Conservation (phyloP, 2,113 vertebrate species). For the Neogale vison region DNA sequence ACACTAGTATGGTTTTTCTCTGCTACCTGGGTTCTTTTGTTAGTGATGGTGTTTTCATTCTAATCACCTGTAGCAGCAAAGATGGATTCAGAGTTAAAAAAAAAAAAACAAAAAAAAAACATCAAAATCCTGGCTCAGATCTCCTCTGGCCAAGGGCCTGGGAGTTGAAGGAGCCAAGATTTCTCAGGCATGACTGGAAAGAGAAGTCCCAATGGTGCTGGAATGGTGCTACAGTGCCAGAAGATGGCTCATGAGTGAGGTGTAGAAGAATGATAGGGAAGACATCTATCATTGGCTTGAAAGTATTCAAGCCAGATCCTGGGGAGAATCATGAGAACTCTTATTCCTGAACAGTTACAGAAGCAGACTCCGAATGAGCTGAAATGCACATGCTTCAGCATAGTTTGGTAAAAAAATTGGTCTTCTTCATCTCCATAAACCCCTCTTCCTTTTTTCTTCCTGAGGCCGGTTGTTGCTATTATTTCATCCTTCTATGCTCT, state of each 20-base stretch:
- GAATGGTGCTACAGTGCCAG: constrained; percentile 77
- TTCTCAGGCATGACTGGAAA: constrained; percentile 76
- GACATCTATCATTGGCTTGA: constrained; percentile 74
- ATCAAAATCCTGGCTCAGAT: background rate
- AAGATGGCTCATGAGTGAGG: constrained; percentile 76
- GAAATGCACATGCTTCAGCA: constrained; percentile 88
- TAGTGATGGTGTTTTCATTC: background rate
- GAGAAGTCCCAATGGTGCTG: constrained; percentile 78
- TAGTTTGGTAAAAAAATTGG: constrained; percentile 88
- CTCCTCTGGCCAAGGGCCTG: background rate
- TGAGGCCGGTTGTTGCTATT: constrained; percentile 65
- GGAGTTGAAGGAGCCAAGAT: constrained; percentile 18
- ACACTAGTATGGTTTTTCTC: background rate
- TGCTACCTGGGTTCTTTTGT: background rate
- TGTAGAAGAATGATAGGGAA: constrained; percentile 72
- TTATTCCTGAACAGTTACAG: constrained; percentile 91
- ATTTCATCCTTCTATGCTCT: constrained; percentile 52
- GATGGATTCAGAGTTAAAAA: background rate
- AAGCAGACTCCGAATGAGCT: constrained; percentile 92
- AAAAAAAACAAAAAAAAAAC: background rate
- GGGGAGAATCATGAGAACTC: constrained; percentile 89
- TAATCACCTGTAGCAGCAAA: background rate
- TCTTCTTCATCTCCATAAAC: constrained; percentile 53
- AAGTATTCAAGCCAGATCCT: constrained; percentile 72
- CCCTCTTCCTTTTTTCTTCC: constrained; percentile 61